phyloP scores from a whole-genome alignment of 2,797 vertebrate species.

The Chaetophractus vellerosus region DNA sequence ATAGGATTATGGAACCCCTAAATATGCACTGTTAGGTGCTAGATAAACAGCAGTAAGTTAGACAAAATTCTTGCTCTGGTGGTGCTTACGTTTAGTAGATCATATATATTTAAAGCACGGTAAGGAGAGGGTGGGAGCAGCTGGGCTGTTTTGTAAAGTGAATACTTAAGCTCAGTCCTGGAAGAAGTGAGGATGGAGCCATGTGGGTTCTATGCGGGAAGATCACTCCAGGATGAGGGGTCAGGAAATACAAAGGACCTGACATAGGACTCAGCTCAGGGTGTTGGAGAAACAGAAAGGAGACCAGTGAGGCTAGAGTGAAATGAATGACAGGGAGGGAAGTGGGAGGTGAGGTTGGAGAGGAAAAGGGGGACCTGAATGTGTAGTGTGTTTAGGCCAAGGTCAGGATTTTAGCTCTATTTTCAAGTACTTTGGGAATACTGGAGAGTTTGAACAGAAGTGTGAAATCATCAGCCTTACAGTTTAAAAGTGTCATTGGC shows the following conservation, averaged over 20 bases:
- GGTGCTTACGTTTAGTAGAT: background rate
- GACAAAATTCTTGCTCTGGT: background rate
- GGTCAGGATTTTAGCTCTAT: background rate
- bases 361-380: background rate
- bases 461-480: background rate
- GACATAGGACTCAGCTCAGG: too few species aligned
- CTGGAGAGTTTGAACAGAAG: background rate
- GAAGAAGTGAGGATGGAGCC: background rate
- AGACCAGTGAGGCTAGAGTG: background rate
- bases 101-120: background rate
- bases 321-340: too few species aligned
- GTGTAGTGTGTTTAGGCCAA: background rate
- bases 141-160: background rate
- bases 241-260: too few species aligned
- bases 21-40: background rate
- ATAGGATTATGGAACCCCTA: background rate
- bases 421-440: background rate
- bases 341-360: too few species aligned
- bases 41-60: accelerated
- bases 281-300: background rate
- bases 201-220: background rate
- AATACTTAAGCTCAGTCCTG: background rate
- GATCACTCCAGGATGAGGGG: background rate
- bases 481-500: background rate
- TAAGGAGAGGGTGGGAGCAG: accelerated